These are phyloP conservation scores for Chrysaora quinquecirrha DNA, from an alignment of 30 jellyfish, hydroid and myxozoan species.

Conservation along the genomic window DNA sequence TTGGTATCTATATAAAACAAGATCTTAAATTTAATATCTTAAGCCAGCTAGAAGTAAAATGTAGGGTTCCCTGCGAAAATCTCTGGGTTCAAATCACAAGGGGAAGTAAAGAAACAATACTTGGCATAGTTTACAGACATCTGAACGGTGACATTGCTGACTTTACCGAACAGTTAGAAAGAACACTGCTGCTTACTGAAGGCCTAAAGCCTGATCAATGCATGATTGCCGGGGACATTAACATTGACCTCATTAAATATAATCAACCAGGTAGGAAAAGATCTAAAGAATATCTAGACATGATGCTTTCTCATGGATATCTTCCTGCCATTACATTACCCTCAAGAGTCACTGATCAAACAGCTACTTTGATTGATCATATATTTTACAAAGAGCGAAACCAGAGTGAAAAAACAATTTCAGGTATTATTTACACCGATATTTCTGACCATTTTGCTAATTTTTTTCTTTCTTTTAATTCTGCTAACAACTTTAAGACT, in stretches of 20 bases:
- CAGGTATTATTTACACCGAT: not conserved
- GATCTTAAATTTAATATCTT: too few species aligned
- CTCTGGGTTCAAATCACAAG: too few species aligned
- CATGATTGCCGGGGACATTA: not conserved
- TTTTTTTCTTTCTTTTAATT: not conserved
- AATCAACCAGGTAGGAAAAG: slow-evolving; percentile 10
- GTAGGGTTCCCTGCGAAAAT: too few species aligned
- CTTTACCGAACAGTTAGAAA: too few species aligned
- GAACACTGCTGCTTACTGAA: too few species aligned
- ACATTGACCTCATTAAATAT: slow-evolving; percentile 1
- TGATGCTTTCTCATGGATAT: slow-evolving; percentile 6
- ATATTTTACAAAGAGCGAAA: not conserved
- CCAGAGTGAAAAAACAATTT: not conserved
- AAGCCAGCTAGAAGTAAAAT: too few species aligned
- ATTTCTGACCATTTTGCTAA: slow-evolving; percentile 22
- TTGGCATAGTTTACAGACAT: too few species aligned
- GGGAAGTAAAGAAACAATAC: too few species aligned
- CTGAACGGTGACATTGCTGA: too few species aligned
- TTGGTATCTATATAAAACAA: too few species aligned
- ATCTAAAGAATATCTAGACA: slow-evolving; percentile 5
- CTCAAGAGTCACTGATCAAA: too few species aligned
- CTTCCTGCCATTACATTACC: slow-evolving; percentile 13
- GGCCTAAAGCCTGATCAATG: slow-evolving; percentile 13
- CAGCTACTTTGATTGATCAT: slow-evolving; percentile 21
- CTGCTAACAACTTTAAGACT: not conserved